These are phyloP conservation scores for Linepithema humile DNA, from an alignment of 1,140 invertebrate genomes.

Conservation along the genomic window DNA sequence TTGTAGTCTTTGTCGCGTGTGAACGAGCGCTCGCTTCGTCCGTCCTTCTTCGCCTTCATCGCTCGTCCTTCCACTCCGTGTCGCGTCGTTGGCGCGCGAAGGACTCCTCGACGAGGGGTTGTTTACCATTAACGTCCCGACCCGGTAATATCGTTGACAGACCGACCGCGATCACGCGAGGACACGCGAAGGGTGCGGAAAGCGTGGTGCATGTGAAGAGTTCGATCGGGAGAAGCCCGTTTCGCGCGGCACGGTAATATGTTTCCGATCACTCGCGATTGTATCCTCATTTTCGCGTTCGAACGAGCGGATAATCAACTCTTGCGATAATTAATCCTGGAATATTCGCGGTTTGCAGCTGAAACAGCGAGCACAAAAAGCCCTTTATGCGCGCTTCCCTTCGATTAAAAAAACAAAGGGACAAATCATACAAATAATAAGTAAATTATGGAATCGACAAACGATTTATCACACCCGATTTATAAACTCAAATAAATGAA, in stretches of 20 bases:
- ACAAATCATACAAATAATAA: not conserved
- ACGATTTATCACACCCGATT: too few species aligned
- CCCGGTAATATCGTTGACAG: constrained; percentile 3
- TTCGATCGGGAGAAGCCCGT: not conserved
- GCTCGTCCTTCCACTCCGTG: not conserved
- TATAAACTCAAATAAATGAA: too few species aligned
- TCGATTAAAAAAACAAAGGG: not conserved
- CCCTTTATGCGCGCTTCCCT: not conserved
- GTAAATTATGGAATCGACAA: too few species aligned
- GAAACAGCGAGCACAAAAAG: not conserved
- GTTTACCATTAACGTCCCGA: not conserved
- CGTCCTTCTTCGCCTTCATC: not conserved
- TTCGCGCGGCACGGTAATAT: not conserved
- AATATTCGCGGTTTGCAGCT: not conserved
- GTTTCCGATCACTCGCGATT: not conserved
- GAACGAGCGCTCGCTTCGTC: not conserved
- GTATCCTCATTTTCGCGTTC: not conserved
- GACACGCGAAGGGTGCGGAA: not conserved
- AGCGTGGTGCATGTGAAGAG: not conserved
- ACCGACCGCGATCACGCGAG: not conserved
- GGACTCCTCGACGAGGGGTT: not conserved
- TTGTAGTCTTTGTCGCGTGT: not conserved
- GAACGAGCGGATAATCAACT: not conserved
- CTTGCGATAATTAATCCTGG: not conserved
- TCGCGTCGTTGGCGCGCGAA: not conserved